A percentile compares a stretch with the other conserved stretches of the same genome.
These are phyloP conservation scores for Cyaniris semiargus DNA, from an alignment of 2,888 invertebrate species.

Conservation along the genomic window DNA sequence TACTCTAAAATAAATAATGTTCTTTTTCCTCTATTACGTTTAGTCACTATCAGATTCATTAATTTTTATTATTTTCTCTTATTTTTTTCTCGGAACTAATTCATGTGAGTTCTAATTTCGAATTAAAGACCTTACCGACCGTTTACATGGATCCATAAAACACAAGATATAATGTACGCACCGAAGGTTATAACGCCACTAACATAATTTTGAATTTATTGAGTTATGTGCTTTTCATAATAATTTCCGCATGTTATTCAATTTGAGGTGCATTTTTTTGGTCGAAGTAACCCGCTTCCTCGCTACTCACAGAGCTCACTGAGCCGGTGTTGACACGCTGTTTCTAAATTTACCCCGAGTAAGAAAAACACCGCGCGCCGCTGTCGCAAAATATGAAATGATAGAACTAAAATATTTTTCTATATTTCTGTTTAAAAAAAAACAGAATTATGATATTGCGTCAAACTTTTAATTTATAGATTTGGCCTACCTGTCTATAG, in stretches of 20 bases:
- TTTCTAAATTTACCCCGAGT: conserved; percentile 36
- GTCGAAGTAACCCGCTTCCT: conserved; percentile 44
- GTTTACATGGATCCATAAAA: conserved; percentile 41
- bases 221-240: conserved; percentile 53
- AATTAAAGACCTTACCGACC: conserved; percentile 40
- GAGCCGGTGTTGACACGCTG: conserved; percentile 37
- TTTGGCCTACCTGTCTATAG: background rate
- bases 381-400: conserved; percentile 17
- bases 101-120: conserved; percentile 24
- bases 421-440: conserved; percentile 26
- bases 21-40: background rate
- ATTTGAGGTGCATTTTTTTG: conserved; percentile 43
- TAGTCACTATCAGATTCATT: background rate
- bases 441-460: conserved; percentile 12
- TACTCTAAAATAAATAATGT: background rate
- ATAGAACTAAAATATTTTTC: background rate
- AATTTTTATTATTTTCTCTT: conserved; percentile 12
- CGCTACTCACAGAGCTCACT: conserved; percentile 53
- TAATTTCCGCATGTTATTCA: conserved; percentile 50
- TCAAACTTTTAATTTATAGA: conserved; percentile 10
- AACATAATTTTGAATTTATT: conserved; percentile 57
- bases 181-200: conserved; percentile 65
- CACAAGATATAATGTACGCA: conserved; percentile 49
- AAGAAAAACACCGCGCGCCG: background rate
- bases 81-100: background rate